These are phyloP conservation scores for Pachyseris speciosa DNA, from an alignment of 64 coral and sea anemone species.

Conservation along the genomic window DNA sequence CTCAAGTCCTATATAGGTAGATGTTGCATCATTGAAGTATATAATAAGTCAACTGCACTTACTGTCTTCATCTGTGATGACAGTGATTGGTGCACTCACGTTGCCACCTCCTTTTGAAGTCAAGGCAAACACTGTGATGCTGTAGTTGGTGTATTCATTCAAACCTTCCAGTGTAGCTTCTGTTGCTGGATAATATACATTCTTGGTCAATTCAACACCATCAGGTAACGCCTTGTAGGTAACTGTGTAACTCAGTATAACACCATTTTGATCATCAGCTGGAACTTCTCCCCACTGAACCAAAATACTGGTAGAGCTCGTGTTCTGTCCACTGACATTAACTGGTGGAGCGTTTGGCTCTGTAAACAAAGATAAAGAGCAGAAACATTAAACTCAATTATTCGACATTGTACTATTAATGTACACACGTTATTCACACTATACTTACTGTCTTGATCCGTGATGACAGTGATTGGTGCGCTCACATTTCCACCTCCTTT, in stretches of 20 bases:
- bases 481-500: not conserved
- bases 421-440: no score
- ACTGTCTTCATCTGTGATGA: conserved; percentile 20
- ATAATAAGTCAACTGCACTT: not conserved
- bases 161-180: not conserved
- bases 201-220: not conserved
- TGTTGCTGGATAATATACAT: not conserved
- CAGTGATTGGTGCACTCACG: not conserved
- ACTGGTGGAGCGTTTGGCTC: not conserved
- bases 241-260: conserved; percentile 9
- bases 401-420: no score
- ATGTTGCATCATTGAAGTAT: not conserved
- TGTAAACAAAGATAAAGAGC: not conserved
- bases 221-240: not conserved
- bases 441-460: conserved; percentile 27
- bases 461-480: not conserved
- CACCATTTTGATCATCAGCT: not conserved
- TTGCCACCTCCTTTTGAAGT: conserved; percentile 1
- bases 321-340: not conserved
- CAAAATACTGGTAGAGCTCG: not conserved
- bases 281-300: not conserved
- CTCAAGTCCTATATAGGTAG: not conserved
- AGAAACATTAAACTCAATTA: not conserved
- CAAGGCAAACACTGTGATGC: conserved; percentile 8
- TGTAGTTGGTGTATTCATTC: conserved; percentile 1